These are phyloP conservation scores for Sarcophaga variegata DNA, from an alignment of 2,888 invertebrate genomes.

Conservation along the genomic window DNA sequence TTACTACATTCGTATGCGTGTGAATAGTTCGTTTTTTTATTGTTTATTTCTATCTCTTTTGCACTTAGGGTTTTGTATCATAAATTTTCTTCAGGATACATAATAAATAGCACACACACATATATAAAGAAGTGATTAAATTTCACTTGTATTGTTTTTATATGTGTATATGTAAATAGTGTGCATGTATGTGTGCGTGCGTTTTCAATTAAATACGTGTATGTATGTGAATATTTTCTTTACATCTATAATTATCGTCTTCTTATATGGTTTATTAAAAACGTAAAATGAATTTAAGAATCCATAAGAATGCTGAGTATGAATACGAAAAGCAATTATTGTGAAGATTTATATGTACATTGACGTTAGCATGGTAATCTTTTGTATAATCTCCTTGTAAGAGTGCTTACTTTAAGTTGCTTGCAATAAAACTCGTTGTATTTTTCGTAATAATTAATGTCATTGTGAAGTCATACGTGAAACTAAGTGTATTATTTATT, in stretches of 20 bases:
- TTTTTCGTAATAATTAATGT: no score
- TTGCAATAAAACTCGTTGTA: no score
- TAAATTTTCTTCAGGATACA: constrained; percentile 18
- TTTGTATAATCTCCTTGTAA: neutral
- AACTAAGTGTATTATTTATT: no score
- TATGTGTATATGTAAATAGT: neutral
- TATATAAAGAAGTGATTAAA: constrained; percentile 31
- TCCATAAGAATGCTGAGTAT: neutral
- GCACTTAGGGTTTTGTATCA: neutral
- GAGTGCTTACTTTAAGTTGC: no score
- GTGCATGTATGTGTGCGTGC: neutral
- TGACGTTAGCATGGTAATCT: neutral
- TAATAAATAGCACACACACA: constrained; percentile 4
- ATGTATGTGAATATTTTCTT: neutral
- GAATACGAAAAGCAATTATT: constrained; percentile 15
- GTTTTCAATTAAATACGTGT: neutral
- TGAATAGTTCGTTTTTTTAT: neutral
- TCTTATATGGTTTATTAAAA: constrained; percentile 1
- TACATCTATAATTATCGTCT: neutral
- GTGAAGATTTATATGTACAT: constrained; percentile 14
- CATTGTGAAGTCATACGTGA: no score
- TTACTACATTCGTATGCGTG: neutral
- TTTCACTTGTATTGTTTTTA: constrained; percentile 5
- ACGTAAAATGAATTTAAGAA: neutral
- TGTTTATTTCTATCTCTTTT: constrained; percentile 1